Percentiles rank a stretch among this genome's conserved stretches.
phyloP scores from a whole-genome alignment of 1,140 invertebrate genomes.

The Rhagoletis pomonella region DNA sequence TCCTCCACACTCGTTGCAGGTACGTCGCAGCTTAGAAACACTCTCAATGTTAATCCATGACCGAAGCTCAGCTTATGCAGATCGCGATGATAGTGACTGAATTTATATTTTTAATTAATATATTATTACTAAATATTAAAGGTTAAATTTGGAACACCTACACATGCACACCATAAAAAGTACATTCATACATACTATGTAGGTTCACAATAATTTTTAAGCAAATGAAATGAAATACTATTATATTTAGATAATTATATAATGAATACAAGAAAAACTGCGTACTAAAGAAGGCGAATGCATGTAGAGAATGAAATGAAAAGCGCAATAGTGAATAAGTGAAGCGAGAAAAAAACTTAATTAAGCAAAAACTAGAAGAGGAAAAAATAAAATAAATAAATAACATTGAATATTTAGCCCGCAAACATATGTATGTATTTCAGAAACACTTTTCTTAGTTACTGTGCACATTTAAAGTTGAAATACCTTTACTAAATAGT shows the following conservation, averaged over 20 bases:
- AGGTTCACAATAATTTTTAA: constrained; percentile 2
- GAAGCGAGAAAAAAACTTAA: too few species aligned
- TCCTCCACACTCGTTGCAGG: constrained; percentile 58
- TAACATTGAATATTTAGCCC: too few species aligned
- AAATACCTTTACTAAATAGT: too few species aligned
- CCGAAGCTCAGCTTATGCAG: constrained; percentile 57
- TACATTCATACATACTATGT: constrained; percentile 16
- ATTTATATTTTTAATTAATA: constrained; percentile 54
- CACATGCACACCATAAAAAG: background rate
- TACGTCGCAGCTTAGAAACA: constrained; percentile 68
- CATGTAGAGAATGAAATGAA: too few species aligned
- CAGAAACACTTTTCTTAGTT: too few species aligned
- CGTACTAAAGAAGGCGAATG: too few species aligned
- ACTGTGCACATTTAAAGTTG: too few species aligned
- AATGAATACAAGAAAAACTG: too few species aligned
- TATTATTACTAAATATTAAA: constrained; percentile 6
- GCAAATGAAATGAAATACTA: constrained; percentile 19
- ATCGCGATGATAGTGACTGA: constrained; percentile 64
- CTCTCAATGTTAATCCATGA: constrained; percentile 69
- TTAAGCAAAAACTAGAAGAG: too few species aligned
- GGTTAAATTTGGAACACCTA: background rate
- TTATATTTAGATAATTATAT: constrained; percentile 24
- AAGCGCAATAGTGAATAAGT: too few species aligned
- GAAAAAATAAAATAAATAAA: too few species aligned
- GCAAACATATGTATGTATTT: too few species aligned